phyloP scores from a whole-genome alignment of 2,113 vertebrate species.

The Cyanistes caeruleus region DNA sequence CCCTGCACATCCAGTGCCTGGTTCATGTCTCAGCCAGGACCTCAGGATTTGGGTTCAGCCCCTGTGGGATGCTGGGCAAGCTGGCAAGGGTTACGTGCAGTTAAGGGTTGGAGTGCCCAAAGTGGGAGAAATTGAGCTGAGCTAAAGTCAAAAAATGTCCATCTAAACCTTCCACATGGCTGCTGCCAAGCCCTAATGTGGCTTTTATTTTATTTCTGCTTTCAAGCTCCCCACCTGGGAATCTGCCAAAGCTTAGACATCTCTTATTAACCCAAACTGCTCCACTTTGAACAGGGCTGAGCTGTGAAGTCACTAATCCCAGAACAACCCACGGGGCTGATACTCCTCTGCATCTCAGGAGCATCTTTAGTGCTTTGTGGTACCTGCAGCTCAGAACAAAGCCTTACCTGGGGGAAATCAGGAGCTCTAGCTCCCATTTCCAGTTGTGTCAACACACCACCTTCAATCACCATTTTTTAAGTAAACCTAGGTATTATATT shows the following conservation, averaged over 20 bases:
- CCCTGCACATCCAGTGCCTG: neutral
- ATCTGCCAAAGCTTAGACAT: neutral
- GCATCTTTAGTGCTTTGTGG: neutral
- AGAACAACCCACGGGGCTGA: neutral
- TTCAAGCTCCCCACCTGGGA: neutral
- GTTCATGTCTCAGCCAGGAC: neutral
- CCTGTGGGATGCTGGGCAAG: neutral
- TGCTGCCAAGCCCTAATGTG: slow-evolving; percentile 12
- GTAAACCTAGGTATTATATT: neutral
- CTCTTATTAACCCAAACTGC: neutral
- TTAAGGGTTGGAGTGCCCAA: neutral
- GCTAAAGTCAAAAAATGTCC: neutral
- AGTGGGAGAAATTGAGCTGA: neutral
- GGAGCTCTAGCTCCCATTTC: neutral
- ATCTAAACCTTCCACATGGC: neutral
- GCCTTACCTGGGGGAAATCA: neutral
- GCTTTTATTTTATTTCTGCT: slow-evolving; percentile 18
- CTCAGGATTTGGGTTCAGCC: neutral
- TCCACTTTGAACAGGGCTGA: neutral
- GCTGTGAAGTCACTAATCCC: neutral
- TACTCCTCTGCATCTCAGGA: neutral
- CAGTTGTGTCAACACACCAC: neutral
- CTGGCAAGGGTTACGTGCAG: neutral
- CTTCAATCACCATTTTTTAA: neutral
- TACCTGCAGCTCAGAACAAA: neutral